These are phyloP conservation scores for Lasioglossum villosulum DNA, from an alignment of 2,888 invertebrate species.

Conservation along the genomic window DNA sequence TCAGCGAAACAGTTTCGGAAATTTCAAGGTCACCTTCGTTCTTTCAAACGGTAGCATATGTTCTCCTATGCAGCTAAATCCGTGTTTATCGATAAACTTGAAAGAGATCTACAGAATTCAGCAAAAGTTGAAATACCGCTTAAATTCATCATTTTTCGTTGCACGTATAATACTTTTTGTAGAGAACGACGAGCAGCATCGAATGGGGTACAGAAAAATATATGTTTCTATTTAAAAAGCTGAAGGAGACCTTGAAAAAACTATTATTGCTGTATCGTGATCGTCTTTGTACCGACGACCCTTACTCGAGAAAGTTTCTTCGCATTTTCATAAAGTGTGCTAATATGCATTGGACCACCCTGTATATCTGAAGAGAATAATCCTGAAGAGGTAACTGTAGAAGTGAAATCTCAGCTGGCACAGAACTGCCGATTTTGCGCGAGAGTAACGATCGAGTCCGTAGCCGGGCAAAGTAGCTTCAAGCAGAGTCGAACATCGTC, in stretches of 20 bases:
- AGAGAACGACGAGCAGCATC: too few species aligned
- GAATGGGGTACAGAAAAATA: too few species aligned
- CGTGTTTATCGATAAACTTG: too few species aligned
- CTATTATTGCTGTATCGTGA: neutral
- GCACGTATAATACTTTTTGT: too few species aligned
- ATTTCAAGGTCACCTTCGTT: neutral
- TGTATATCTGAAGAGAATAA: neutral
- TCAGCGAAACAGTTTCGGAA: too few species aligned
- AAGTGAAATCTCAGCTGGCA: neutral
- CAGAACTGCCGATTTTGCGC: constrained; percentile 23
- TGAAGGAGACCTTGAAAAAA: neutral
- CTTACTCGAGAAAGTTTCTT: neutral
- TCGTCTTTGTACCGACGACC: neutral
- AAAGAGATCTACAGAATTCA: too few species aligned
- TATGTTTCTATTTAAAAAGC: neutral
- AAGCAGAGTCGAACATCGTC: constrained; percentile 8
- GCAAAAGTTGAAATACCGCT: too few species aligned
- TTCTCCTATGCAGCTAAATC: too few species aligned
- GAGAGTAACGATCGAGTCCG: constrained; percentile 8
- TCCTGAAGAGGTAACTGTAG: neutral
- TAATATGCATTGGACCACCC: neutral
- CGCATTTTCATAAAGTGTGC: too few species aligned
- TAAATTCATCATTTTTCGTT: too few species aligned
- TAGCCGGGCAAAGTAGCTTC: neutral
- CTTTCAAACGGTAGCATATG: neutral